Evolutionary conservation across 2,797 vertebrate genomes (phyloP), one percentile per base, ranked within the genome.

Genomic region (Manis crassicaudata): DNA sequence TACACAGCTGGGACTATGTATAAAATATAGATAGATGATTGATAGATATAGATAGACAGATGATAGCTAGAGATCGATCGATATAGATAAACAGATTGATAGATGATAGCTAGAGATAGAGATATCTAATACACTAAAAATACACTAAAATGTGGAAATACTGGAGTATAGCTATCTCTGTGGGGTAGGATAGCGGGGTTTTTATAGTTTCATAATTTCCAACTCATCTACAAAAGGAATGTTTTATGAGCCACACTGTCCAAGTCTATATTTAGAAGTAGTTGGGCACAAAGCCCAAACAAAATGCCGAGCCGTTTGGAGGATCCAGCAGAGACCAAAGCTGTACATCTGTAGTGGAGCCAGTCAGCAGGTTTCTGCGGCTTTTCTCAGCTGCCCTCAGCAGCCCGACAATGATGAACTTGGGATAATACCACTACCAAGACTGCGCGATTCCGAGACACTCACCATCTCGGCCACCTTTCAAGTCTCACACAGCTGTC

Each of bases 171-270:
- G n/a, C 23, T 67, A 52, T 52, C 43, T 50, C 65, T 37, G 56
- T 1, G 43, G 18, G 5, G 17, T 56, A 9, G 52, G 14, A 17
- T n/a, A 8, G 50, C 1, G 2, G 7, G 5, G 65, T 93, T 93
- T 81, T 63, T 68, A 79, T 43, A 75, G 27, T 77, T 93, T 90
- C 56, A 8, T 52, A 32, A 88, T 81, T 93, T 80, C 72, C 77
- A 52, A 70, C 46, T 84, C 76, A 92, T 88, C 54, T 90, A 82
- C 79, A 90, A 73, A 81, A 40, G 50, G 65, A 35, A 18, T 76
- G 40, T 87, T 92, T 88, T 91, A 86, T 88, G 77, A 43, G 87
- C 20, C 21, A 63, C 62, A 50, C 0, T 40, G 54, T 63, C 60
- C 35, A 54, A 32, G n/a, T 54, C 60, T 94, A 43, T 77, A 40